Evolutionary conservation across 1,140 invertebrate species (phyloP), one percentile per base, ranked within the genome.

Genomic region (Orchestia grillus): DNA sequence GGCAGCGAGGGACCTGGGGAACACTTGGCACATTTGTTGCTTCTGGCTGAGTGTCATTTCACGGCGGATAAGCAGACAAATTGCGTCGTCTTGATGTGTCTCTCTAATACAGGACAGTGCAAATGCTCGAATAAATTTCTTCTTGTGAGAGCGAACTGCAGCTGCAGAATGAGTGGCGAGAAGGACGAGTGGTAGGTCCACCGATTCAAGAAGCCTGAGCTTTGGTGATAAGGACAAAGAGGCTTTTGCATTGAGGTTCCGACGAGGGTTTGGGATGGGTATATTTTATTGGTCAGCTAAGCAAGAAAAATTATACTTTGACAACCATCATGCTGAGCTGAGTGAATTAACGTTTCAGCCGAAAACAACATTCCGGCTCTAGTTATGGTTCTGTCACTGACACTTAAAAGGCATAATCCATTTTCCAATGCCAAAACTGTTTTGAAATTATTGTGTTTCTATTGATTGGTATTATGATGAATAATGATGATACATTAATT

Each of bases 61-160:
- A 94, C 92, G 92, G 92, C 92, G 44, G 92, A 94, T 94, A 94
- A 94, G 92, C 92, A 94, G 44, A 94, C 92, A 94, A 94, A 94
- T 94, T 94, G 92, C 92, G 44, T 94, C 92, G 92, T 94, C 92
- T 94, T 94, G 92, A 94, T 94, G 92, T 44, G 92, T 47, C 92
- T 94, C 41, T 94, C 92, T 94, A 94, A 94, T 94, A 94, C 92
- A 47, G 43, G 36, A 47, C 92, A 47, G 92, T 44, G 92, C 92
- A 94, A 94, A 94, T 90, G 88, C 43, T 90, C 88, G 88, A 42
- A 90, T 90, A 90, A 90, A 90, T 90, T 90, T 90, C 43, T 77
- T 77, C 62, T 77, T 77, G 62, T 77, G 62, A 77, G 62, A 8
- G 28, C 62, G 62, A 77, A 77, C 88, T 90, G 88, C 88, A 90